Base-by-base conservation (phyloP, 2,888 invertebrate genomes). In the Ectobius pallidus region DNA sequence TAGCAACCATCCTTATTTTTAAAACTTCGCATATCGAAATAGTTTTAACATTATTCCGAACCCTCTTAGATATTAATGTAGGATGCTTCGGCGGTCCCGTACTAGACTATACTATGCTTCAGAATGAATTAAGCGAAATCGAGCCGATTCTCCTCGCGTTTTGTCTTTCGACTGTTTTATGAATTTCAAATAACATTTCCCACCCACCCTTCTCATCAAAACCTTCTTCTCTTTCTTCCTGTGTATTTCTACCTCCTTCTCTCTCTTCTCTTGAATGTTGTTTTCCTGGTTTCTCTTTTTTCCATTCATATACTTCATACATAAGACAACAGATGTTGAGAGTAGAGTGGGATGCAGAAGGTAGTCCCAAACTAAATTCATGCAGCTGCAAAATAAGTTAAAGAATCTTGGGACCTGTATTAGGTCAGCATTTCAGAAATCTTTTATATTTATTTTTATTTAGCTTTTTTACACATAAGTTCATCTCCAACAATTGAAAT, bases 161-260 rank as follows among this genome's bases (percentile, higher is more conserved):
- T 71, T 63, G 71, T 39, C 71, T 71, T 71, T 71, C 71, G 52
- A 65, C 71, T 71, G 63, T 71, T 71, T 71, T 71, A 71, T 71
- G 71, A 71, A 71, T 71, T 71, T 71, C 71, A 71, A 71, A 71
- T 63, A 71, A 63, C 71, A 65, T 63, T 71, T 65, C 46, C 63
- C 20, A 34, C 18, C 22, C 69, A 49, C 55, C 68, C 68, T 32
- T 49, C 49, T 55, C 49, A 16, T 27, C n/a, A n/a, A n/a, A n/a
- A n/a, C n/a, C n/a, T n/a, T 42, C 1, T 30, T 30, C 58, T 25
- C 1, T 22, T 27, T 22, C 16, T 52, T 52, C 6, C 18, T 58
- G n/a, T 27, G 25, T 3, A 7, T n/a, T 22, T 25, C 18, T 46
- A 14, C 20, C 42, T n/a, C 27, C 14, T 25, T 9, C 16, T 25